phyloP scores from a whole-genome alignment of 2,797 vertebrate genomes.

The Glyptemys insculpta region DNA sequence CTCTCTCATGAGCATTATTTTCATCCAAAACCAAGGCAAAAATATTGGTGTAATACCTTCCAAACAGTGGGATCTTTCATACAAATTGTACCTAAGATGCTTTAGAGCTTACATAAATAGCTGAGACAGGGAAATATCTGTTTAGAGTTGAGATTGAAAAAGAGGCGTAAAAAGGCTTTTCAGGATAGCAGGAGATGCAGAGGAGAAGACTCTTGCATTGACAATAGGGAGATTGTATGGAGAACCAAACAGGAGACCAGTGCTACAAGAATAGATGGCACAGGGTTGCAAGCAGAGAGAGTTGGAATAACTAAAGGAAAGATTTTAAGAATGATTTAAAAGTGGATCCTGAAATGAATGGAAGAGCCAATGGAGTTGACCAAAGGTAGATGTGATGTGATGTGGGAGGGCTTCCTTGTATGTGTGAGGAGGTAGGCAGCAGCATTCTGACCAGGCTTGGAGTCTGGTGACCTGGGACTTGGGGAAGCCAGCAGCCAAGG shows the following conservation, averaged over 20 bases:
- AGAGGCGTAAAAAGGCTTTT: not conserved
- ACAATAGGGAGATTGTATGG: not conserved
- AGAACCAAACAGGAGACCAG: not conserved
- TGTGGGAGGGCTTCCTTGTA: not conserved
- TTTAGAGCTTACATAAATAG: not conserved
- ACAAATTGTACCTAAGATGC: not conserved
- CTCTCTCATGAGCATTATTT: not conserved
- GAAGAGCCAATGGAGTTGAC: conserved; percentile 25
- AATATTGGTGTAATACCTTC: not conserved
- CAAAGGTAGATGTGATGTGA: not conserved
- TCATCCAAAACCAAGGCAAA: not conserved
- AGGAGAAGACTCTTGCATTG: not conserved
- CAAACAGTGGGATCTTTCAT: not conserved
- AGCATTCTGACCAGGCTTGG: not conserved
- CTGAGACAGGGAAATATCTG: not conserved
- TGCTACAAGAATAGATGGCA: not conserved
- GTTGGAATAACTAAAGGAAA: not conserved
- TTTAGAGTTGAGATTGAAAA: not conserved
- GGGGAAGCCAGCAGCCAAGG: not conserved
- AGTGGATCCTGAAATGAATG: not conserved
- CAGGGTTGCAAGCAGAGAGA: not conserved
- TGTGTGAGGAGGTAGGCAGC: accelerated
- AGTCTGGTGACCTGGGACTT: not conserved
- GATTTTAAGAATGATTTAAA: not conserved
- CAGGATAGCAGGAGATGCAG: not conserved